Base-by-base conservation (phyloP, 2,797 vertebrate genomes). In the Pteropus rufus region DNA sequence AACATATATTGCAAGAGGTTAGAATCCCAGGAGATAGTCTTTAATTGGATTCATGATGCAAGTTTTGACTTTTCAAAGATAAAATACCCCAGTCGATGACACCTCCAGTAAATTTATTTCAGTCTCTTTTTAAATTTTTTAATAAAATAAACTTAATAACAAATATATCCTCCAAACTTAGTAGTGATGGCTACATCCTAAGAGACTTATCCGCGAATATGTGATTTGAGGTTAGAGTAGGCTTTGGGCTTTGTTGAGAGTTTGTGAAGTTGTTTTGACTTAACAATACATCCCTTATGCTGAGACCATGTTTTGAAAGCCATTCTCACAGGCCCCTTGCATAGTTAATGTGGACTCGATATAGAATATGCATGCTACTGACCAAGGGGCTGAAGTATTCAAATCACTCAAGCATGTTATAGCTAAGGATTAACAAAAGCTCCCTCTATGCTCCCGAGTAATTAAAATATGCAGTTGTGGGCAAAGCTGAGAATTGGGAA, bases 401-500 rank as follows among this genome's bases (percentile, higher is more conserved):
- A 95, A 92, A 96, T 95, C 93, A 93, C 5, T 94, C 58, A 5
- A 92, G 96, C 95, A 80, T 96, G 92, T 96, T 95, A 80, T 91
- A 97, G 88, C 91, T 95, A 97, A 94, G 83, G 94, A 97, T 97
- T 97, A 97, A 76, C 92, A 95, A 96, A 97, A 97, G 92, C 97
- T 95, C 83, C 77, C 87, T 87, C 60, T 89, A 93, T 64, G 23
- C 97, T 98, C 98, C 11, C 7, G 96, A 98, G 94, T 77, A 93
- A 92, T 97, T 96, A 98, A 96, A 97, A 97, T 85, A 93, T 69
- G 88, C 95, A 97, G 39, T 80, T 97, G 69, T 85, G 95, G 96
- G 92, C 92, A 97, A 94, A 97, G 84, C 58, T 95, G 97, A 95
- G 95, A 97, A 95, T 97, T 97, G 98, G 97, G 96, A 98, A 92